Evolutionary conservation across 2,888 invertebrate species (phyloP).

Genomic region (Lottia scabra): DNA sequence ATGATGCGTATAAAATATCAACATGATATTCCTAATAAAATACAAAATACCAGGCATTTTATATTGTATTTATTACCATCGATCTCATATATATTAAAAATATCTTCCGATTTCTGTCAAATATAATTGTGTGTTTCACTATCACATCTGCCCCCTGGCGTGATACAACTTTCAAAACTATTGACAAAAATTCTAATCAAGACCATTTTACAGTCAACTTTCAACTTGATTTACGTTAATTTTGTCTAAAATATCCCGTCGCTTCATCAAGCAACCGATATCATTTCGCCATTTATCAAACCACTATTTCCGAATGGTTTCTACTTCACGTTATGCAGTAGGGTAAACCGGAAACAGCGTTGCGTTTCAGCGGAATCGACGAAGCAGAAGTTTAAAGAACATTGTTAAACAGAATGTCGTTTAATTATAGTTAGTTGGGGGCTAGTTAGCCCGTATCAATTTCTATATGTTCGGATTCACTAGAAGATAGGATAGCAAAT

Average conservation of each 20-base stretch:
- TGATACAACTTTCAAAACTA: not conserved
- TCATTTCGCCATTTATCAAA: conserved; percentile 24
- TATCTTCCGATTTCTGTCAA: not conserved
- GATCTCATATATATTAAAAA: not conserved
- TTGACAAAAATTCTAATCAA: not conserved
- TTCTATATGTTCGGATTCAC: not conserved
- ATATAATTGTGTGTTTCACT: not conserved
- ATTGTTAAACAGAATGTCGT: not conserved
- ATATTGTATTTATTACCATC: not conserved
- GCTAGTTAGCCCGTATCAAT: conserved; percentile 4
- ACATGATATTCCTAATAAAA: too few species aligned
- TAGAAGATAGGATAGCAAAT: not conserved
- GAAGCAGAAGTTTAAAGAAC: not conserved
- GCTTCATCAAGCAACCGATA: conserved; percentile 8
- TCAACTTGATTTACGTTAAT: not conserved
- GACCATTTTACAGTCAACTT: not conserved
- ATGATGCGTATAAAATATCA: too few species aligned
- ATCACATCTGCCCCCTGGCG: conserved; percentile 4
- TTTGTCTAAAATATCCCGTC: conserved; percentile 5
- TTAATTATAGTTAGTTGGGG: not conserved
- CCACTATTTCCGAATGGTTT: conserved; percentile 21
- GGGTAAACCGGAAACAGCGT: not conserved
- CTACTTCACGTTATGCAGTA: conserved; percentile 1
- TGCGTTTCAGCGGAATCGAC: not conserved
- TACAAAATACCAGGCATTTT: not conserved